Conservation (phyloP, 2,797 vertebrate genomes). For the Tapera naevia region DNA sequence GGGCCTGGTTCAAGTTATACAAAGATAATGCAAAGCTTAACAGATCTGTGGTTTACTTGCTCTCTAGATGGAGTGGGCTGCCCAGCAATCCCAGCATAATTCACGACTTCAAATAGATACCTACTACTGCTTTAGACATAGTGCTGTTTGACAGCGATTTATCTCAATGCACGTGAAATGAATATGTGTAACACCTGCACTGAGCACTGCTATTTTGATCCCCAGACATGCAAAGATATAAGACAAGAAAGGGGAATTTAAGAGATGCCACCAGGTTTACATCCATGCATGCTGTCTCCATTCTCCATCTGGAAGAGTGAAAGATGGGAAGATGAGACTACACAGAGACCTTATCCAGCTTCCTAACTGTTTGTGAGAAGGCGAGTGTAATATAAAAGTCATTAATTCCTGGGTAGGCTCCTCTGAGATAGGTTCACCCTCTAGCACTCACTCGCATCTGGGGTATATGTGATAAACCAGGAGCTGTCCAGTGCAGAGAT, state of each 20-base stretch:
- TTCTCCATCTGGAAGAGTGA: neutral
- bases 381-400: neutral
- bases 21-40: neutral
- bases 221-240: neutral
- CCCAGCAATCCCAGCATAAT: neutral
- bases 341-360: neutral
- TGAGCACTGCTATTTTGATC: neutral
- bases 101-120: neutral
- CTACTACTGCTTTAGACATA: neutral
- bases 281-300: neutral
- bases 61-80: neutral
- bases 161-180: neutral
- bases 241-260: neutral
- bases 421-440: neutral
- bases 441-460: neutral
- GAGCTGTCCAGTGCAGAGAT: neutral
- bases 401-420: neutral
- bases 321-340: neutral
- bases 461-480: accelerated
- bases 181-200: neutral
- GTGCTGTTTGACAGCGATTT: neutral
- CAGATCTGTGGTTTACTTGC: neutral
- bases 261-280: neutral
- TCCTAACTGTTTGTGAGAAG: neutral
- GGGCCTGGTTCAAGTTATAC: neutral